Evolutionary conservation across 2,797 vertebrate genomes (phyloP), one percentile per base, ranked within the genome.

Genomic region (Strix occidentalis): DNA sequence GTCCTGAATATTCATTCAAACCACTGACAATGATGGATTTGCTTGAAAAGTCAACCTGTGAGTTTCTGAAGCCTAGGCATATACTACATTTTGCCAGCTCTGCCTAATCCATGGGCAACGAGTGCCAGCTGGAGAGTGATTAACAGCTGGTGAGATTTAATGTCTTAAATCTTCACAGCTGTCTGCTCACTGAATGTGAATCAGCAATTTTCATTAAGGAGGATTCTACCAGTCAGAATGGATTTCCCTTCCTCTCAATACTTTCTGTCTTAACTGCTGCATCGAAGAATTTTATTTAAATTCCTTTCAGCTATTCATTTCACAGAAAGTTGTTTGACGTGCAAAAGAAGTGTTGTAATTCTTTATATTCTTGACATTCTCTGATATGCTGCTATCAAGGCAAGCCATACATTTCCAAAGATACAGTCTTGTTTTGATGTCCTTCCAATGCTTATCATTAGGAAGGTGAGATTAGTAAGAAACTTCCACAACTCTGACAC

Each of bases 401-500:
- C 77, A 65, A 89, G 43, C 68, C 92, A 94, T 56, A 16, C 50
- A 46, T 86, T 80, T 61, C 43, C 25, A n/a, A 58, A 92, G 88
- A 95, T 93, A 94, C 6, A 29, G 77, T 5, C 5, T 25, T 65
- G 77, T 66, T 92, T 94, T 96, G 88, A 88, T 94, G 83, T 71
- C 83, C 41, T 88, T 86, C 85, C 91, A 63, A 0, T 28, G 33
- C 75, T 96, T 93, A 87, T 95, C 80, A 24, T 46, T 41, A 74
- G 77, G 87, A 95, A 93, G 66, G 63, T 33, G 80, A 89, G 70
- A 58, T 57, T 41, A 60, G 81, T 43, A 63, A 66, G 83, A 84
- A 77, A 84, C 54, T 69, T 94, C 65, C 89, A 84, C 50, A 51
- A 29, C 64, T 82, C 70, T 79, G 76, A 86, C 94, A 89, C 29